phyloP scores from a whole-genome alignment of 2,797 vertebrate species.

The Eospalax fontanierii region DNA sequence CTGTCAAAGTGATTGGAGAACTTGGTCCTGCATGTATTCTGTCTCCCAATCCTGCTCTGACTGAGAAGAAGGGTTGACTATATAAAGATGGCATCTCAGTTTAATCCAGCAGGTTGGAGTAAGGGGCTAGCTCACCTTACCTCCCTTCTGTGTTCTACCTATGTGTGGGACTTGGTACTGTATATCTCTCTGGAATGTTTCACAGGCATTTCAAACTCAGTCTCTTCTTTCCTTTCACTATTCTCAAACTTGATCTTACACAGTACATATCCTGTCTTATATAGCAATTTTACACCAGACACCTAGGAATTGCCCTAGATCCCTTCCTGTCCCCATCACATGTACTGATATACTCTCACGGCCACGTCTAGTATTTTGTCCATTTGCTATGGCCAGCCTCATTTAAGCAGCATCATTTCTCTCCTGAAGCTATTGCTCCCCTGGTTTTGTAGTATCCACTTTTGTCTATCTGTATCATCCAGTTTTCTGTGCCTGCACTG shows the following conservation, averaged over 20 bases:
- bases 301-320: background rate
- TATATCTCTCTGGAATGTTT: background rate
- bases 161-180: background rate
- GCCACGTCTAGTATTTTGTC: background rate
- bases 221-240: background rate
- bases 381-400: background rate
- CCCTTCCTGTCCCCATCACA: background rate
- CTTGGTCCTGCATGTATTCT: fast-evolving
- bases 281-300: background rate
- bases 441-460: background rate
- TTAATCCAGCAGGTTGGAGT: background rate
- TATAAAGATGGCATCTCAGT: background rate
- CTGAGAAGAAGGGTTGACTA: background rate
- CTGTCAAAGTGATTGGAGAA: background rate
- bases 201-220: background rate
- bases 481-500: background rate
- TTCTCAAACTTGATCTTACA: background rate
- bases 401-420: background rate
- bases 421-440: background rate
- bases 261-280: background rate
- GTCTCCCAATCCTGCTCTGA: no score
- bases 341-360: background rate
- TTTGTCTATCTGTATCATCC: background rate
- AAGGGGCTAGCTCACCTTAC: background rate
- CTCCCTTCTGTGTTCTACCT: background rate